Evolutionary conservation across 2,113 vertebrate genomes (phyloP).

Genomic region (Chloroceryle aenea): DNA sequence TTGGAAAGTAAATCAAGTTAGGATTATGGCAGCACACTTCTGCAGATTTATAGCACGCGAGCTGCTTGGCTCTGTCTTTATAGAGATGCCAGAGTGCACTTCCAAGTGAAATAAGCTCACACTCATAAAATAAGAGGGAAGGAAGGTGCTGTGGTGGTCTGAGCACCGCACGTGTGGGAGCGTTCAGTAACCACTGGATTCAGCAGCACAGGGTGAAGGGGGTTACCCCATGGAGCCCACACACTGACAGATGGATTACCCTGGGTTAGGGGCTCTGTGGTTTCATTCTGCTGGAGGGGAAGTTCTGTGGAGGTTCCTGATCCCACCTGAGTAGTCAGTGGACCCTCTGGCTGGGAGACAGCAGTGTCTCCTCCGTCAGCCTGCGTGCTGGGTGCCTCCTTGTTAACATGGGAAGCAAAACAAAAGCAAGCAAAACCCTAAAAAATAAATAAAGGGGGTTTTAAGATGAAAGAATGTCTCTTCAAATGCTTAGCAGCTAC

Average conservation of each 20-base stretch:
- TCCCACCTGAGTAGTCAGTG: not conserved
- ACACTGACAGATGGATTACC: not conserved
- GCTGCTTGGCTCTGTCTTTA: not conserved
- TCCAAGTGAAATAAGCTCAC: not conserved
- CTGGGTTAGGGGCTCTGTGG: not conserved
- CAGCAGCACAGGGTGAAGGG: not conserved
- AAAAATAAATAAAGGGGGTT: not conserved
- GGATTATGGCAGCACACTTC: not conserved
- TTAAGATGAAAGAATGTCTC: not conserved
- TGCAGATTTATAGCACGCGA: not conserved
- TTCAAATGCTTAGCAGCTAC: not conserved
- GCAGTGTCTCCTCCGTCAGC: not conserved
- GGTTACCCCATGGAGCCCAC: not conserved
- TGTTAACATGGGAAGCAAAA: not conserved
- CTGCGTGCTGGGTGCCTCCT: not conserved
- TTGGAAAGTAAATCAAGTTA: not conserved
- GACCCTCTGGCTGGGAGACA: not conserved
- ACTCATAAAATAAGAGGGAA: not conserved
- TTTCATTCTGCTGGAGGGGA: not conserved
- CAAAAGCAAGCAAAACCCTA: not conserved
- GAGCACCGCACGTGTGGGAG: not conserved
- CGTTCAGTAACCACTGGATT: not conserved
- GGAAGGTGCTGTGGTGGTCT: not conserved
- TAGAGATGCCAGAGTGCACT: not conserved
- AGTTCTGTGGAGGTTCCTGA: not conserved